Evolutionary conservation across 2,797 vertebrate species (phyloP).

Genomic region (Gallinago nigripennis): DNA sequence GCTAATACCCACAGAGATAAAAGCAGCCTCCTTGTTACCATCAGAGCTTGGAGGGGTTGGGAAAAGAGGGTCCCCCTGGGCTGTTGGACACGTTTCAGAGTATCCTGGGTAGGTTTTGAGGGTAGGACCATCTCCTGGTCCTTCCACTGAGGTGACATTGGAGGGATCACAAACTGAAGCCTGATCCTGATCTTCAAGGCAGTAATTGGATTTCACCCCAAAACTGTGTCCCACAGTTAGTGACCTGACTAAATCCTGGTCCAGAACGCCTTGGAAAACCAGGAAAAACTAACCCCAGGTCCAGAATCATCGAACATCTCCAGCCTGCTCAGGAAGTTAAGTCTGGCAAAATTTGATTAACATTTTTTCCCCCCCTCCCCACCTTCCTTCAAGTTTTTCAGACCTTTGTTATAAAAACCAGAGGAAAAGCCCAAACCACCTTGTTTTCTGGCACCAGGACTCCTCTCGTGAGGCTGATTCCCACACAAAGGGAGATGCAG

Average conservation of each 20-base stretch:
- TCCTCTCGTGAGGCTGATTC: not conserved
- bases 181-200: fast-evolving
- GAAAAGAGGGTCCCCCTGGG: not conserved
- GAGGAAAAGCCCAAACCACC: not conserved
- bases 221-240: not conserved
- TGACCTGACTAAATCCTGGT: not conserved
- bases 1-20: slow-evolving; percentile 34
- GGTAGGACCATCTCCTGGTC: not conserved
- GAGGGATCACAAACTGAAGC: no score
- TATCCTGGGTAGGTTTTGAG: not conserved
- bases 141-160: not conserved
- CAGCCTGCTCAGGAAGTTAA: not conserved
- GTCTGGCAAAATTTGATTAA: not conserved
- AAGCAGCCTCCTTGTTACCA: not conserved
- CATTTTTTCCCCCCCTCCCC: fast-evolving
- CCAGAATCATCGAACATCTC: not conserved
- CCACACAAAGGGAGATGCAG: not conserved
- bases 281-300: not conserved
- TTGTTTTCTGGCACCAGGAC: not conserved
- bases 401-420: not conserved
- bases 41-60: not conserved
- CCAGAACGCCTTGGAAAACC: not conserved
- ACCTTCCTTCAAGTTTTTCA: not conserved
- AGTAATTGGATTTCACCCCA: not conserved
- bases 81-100: fast-evolving